phyloP scores from a whole-genome alignment of 2,113 vertebrate genomes.

The Leucosticte australis region DNA sequence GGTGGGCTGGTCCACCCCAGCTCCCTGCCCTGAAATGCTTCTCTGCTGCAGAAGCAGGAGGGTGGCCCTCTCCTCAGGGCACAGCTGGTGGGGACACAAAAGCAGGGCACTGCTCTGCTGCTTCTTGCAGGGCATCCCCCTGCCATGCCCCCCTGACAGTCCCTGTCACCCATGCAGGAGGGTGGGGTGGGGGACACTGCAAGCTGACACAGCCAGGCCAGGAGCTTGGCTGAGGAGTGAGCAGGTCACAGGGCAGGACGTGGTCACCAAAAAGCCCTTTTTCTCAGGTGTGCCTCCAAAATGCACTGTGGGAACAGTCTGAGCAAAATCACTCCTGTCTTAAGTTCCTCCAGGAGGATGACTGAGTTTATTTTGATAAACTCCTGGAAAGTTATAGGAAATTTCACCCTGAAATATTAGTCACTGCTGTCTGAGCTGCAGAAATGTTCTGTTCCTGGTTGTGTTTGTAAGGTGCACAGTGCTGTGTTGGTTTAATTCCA shows the following conservation, averaged over 20 bases:
- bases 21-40: not conserved
- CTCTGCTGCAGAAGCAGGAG: not conserved
- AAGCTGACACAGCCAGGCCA: not conserved
- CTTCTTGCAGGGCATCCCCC: not conserved
- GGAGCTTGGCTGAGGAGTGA: not conserved
- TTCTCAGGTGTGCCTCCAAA: not conserved
- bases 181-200: fast-evolving
- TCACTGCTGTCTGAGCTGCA: not conserved
- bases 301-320: not conserved
- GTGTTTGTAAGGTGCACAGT: not conserved
- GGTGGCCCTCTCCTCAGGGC: fast-evolving
- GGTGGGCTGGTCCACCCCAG: fast-evolving
- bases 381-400: not conserved
- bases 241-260: not conserved
- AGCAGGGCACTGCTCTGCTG: not conserved
- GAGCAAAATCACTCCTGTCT: not conserved
- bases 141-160: not conserved
- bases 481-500: not conserved
- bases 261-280: not conserved
- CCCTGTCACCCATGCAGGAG: not conserved
- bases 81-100: not conserved
- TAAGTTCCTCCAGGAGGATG: not conserved
- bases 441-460: not conserved
- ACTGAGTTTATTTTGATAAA: not conserved
- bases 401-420: not conserved